Percentiles rank a stretch among this genome's conserved stretches.
Conservation (phyloP, 2,797 vertebrate genomes). For the Parambassis ranga region DNA sequence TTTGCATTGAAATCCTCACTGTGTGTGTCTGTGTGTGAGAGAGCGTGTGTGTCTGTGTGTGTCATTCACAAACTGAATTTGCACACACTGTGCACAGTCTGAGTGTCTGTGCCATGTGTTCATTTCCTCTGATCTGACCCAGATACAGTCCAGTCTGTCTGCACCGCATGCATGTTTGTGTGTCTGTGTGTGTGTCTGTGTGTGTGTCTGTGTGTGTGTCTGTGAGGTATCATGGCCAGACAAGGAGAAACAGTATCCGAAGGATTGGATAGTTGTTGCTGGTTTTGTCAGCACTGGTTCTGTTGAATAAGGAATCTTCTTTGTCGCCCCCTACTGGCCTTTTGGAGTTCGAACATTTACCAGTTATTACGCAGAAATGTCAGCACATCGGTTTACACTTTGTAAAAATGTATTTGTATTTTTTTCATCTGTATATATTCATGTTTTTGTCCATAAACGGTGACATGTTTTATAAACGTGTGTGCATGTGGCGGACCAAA, state of each 20-base stretch:
- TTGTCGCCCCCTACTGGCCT: no score
- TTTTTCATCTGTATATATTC: no score
- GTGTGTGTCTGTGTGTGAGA: constrained; percentile 10
- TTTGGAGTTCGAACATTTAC: no score
- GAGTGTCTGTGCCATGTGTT: constrained; percentile 34
- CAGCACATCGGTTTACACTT: no score
- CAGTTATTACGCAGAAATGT: no score
- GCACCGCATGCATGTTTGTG: constrained; percentile 1
- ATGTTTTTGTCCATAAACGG: no score
- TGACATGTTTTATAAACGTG: no score
- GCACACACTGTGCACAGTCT: constrained; percentile 44
- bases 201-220: background rate
- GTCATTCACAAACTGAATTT: constrained; percentile 28
- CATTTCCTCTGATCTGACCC: constrained; percentile 65
- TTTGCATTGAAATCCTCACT: background rate
- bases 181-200: constrained; percentile 4
- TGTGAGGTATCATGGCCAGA: background rate
- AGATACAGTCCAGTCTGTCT: constrained; percentile 45
- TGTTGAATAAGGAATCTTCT: background rate
- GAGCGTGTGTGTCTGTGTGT: constrained; percentile 8
- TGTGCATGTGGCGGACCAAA: no score
- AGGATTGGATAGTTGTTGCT: constrained; percentile 4
- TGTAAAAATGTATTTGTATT: no score
- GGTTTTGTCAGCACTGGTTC: background rate
- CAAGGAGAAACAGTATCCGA: background rate